These are phyloP conservation scores for Phengaris alcon DNA, from an alignment of 2,888 invertebrate species.

Conservation along the genomic window DNA sequence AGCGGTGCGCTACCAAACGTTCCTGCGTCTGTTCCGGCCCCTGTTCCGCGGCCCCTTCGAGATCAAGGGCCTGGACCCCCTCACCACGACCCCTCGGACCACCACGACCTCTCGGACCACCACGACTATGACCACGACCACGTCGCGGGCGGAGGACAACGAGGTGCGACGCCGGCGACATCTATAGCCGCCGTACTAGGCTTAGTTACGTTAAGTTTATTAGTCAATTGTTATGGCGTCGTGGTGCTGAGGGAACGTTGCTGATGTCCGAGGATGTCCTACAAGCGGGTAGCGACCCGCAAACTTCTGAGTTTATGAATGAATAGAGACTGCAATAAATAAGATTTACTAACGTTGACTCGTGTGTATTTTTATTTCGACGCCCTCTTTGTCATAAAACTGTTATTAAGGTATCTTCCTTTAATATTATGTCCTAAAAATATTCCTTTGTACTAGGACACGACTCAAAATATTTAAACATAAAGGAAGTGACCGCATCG, in stretches of 20 bases:
- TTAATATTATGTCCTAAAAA: no score
- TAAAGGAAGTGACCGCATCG: no score
- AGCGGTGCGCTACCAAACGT: slow-evolving; percentile 85
- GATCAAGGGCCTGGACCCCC: slow-evolving; percentile 84
- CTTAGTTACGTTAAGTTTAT: neutral
- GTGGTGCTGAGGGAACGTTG: neutral
- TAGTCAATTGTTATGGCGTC: neutral
- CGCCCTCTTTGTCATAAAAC: neutral
- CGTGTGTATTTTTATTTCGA: neutral
- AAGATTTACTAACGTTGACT: neutral
- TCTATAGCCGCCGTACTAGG: neutral
- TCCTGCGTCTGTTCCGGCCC: slow-evolving; percentile 86
- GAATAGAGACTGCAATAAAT: slow-evolving; percentile 10
- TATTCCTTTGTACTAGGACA: no score
- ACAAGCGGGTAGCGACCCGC: neutral
- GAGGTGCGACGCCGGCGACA: slow-evolving; percentile 13
- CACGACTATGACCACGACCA: slow-evolving; percentile 42
- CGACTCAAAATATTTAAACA: no score
- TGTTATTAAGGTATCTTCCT: no score
- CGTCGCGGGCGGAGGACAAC: slow-evolving; percentile 33
- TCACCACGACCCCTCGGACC: slow-evolving; percentile 67
- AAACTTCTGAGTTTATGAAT: neutral
- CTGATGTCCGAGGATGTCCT: neutral
- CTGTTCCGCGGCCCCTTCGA: slow-evolving; percentile 85
- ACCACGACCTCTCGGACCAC: no score